Conservation (phyloP, 2,113 vertebrate genomes). For the Callorhinus ursinus region DNA sequence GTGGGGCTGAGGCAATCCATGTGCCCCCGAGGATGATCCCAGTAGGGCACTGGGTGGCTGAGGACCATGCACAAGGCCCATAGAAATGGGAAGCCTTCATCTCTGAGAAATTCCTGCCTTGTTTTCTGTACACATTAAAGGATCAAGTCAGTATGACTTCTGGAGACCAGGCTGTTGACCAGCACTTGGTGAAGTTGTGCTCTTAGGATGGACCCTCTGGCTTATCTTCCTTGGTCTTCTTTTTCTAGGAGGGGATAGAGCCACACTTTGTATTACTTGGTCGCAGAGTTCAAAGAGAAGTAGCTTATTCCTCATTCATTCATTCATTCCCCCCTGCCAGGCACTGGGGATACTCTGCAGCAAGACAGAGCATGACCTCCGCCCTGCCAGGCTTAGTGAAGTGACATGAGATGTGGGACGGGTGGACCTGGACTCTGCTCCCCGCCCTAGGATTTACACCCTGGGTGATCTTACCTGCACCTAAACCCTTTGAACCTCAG, state of each 20-base stretch:
- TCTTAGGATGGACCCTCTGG: neutral
- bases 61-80: neutral
- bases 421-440: neutral
- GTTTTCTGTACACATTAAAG: neutral
- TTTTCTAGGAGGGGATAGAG: neutral
- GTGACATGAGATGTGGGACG: neutral
- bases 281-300: neutral
- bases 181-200: neutral
- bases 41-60: neutral
- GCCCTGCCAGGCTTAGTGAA: neutral
- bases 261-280: neutral
- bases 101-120: neutral
- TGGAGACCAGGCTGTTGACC: neutral
- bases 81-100: neutral
- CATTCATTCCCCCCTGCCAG: neutral
- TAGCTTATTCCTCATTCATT: neutral
- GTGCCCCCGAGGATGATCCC: neutral
- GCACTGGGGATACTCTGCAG: neutral
- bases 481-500: constrained; percentile 44
- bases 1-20: neutral
- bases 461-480: neutral
- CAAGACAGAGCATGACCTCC: neutral
- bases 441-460: neutral
- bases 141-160: neutral
- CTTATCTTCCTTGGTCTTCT: neutral